Percentiles rank a stretch among this genome's conserved stretches.
Conservation (phyloP, 2,113 vertebrate species). For the Xenopus laevis region DNA sequence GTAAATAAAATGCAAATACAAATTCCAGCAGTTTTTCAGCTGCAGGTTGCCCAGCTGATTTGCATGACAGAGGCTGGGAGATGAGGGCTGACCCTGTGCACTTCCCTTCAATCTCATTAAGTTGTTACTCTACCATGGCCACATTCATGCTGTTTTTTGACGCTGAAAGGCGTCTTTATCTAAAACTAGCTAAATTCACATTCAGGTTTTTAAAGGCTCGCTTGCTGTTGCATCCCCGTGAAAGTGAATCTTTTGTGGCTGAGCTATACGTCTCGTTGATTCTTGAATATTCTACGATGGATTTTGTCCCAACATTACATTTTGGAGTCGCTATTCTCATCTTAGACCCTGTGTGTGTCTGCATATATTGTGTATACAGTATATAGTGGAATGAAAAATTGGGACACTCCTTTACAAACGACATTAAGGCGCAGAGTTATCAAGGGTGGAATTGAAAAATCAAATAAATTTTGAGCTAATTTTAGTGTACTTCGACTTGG, state of each 20-base stretch:
- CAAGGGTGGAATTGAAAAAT: too few species aligned
- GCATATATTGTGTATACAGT: too few species aligned
- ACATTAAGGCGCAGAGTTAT: too few species aligned
- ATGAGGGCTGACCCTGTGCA: conserved; percentile 79
- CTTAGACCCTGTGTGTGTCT: too few species aligned
- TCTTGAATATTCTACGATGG: conserved; percentile 61
- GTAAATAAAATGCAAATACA: conserved; percentile 86
- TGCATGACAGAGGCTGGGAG: conserved; percentile 78
- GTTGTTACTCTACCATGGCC: conserved; percentile 79
- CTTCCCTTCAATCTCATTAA: conserved; percentile 85
- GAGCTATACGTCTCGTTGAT: conserved; percentile 67
- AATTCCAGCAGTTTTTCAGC: conserved; percentile 88
- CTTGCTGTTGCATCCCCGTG: conserved; percentile 71
- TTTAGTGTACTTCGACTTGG: too few species aligned
- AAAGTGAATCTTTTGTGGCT: conserved; percentile 75
- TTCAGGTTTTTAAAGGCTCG: conserved; percentile 75
- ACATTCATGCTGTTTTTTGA: conserved; percentile 84
- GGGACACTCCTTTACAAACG: too few species aligned
- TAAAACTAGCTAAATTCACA: conserved; percentile 87
- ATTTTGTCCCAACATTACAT: not conserved
- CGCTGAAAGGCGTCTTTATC: conserved; percentile 86
- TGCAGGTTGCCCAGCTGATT: conserved; percentile 79
- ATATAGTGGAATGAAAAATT: too few species aligned
- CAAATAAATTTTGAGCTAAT: too few species aligned
- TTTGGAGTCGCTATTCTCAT: not conserved